Percentiles rank a stretch among this genome's conserved stretches.
Conservation (phyloP, 2,113 vertebrate genomes). For the Pterocles burchelli region DNA sequence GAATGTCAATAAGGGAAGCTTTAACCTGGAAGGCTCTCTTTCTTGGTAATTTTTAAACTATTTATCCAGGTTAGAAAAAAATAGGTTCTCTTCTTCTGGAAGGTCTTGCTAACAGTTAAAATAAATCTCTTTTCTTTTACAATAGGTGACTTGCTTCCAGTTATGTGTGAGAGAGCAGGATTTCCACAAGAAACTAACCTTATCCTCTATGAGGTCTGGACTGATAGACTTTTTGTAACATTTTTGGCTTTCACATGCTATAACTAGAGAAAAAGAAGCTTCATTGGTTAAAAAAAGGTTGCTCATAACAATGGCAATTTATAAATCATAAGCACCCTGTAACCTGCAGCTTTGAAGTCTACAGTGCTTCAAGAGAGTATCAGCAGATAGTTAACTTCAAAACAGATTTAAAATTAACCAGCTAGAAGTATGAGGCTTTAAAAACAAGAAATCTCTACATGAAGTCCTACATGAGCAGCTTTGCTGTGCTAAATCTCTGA, state of each 20-base stretch:
- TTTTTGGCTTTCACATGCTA: neutral
- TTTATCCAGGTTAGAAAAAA: neutral
- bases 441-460: neutral
- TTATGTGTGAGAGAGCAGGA: conserved; percentile 99
- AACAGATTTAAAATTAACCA: neutral
- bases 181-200: conserved; percentile 99
- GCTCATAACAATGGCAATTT: neutral
- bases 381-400: neutral
- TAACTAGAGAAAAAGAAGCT: neutral
- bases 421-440: neutral
- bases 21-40: neutral
- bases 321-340: neutral
- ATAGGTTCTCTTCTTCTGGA: neutral
- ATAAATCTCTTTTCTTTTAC: neutral
- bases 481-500: neutral
- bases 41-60: neutral
- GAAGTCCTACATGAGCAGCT: neutral
- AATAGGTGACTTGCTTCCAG: conserved; percentile 95
- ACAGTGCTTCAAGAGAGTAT: neutral
- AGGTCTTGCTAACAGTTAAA: neutral
- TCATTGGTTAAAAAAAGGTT: neutral
- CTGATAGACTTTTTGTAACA: neutral
- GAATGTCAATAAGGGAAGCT: neutral
- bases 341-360: neutral
- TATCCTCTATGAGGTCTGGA: conserved; percentile 99